phyloP scores from a whole-genome alignment of 2,888 invertebrate genomes.

The Epinotia nisella region DNA sequence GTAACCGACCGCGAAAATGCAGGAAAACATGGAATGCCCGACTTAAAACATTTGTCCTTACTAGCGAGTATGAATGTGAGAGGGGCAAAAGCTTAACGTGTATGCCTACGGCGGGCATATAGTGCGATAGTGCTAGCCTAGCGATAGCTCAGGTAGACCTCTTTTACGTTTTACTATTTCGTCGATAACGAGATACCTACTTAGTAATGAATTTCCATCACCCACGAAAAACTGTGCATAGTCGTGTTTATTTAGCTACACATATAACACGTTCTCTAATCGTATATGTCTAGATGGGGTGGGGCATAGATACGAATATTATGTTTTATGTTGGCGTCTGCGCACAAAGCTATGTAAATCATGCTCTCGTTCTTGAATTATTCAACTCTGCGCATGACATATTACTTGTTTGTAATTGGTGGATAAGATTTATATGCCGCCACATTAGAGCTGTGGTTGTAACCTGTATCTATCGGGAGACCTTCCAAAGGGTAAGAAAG shows the following conservation, averaged over 20 bases:
- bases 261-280: conserved; percentile 11
- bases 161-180: too few relatives aligned
- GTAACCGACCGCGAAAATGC: too few relatives aligned
- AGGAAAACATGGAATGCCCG: too few relatives aligned
- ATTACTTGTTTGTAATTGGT: conserved; percentile 38
- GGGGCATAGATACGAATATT: conserved; percentile 8
- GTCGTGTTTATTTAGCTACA: too few relatives aligned
- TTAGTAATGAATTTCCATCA: too few relatives aligned
- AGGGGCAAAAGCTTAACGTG: too few relatives aligned
- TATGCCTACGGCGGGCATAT: neutral
- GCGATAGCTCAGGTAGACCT: neutral
- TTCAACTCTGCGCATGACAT: conserved; percentile 20
- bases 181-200: too few relatives aligned
- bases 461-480: too few relatives aligned
- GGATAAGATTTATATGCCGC: conserved; percentile 22
- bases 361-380: conserved; percentile 35
- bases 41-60: too few relatives aligned
- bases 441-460: too few relatives aligned
- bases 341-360: conserved; percentile 35
- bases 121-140: neutral
- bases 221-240: neutral
- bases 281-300: neutral
- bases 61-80: too few relatives aligned
- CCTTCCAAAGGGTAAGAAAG: too few relatives aligned
- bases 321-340: conserved; percentile 11